A percentile compares a stretch with the other conserved stretches of the same genome.
These are phyloP conservation scores for Trachymyrmex cornetzi DNA, from an alignment of 1,140 invertebrate genomes.

Conservation along the genomic window DNA sequence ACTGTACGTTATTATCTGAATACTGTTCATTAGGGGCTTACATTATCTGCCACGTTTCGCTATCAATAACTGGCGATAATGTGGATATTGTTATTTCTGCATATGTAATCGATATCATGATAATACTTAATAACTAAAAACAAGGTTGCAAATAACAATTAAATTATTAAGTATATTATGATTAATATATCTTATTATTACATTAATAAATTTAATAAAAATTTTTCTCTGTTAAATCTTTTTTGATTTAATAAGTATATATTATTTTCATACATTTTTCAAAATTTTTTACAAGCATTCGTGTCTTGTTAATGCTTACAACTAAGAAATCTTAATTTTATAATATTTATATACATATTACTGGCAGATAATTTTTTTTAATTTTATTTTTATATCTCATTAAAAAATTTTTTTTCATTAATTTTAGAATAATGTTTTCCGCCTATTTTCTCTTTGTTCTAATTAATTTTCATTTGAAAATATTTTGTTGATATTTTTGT, in stretches of 20 bases:
- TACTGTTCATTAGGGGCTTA: slow-evolving; percentile 24
- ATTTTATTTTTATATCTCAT: neutral
- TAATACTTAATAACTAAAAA: neutral
- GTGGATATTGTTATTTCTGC: neutral
- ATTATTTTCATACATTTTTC: neutral
- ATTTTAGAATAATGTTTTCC: neutral
- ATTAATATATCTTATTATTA: slow-evolving; percentile 1
- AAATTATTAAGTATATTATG: neutral
- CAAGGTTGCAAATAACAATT: neutral
- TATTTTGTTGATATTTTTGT: neutral
- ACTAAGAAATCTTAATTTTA: neutral
- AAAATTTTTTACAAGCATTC: neutral
- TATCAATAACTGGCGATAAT: slow-evolving; percentile 25
- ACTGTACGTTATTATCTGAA: slow-evolving; percentile 38
- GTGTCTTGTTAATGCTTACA: neutral
- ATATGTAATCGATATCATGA: slow-evolving; percentile 1
- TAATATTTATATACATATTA: neutral
- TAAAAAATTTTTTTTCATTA: neutral
- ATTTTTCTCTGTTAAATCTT: neutral
- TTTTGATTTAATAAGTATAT: neutral
- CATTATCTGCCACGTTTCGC: slow-evolving; percentile 27
- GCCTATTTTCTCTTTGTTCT: neutral
- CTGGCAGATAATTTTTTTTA: neutral
- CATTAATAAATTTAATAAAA: neutral
- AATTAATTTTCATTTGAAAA: neutral